Evolutionary conservation across 2,113 vertebrate genomes (phyloP).

Genomic region (Sapajus apella): DNA sequence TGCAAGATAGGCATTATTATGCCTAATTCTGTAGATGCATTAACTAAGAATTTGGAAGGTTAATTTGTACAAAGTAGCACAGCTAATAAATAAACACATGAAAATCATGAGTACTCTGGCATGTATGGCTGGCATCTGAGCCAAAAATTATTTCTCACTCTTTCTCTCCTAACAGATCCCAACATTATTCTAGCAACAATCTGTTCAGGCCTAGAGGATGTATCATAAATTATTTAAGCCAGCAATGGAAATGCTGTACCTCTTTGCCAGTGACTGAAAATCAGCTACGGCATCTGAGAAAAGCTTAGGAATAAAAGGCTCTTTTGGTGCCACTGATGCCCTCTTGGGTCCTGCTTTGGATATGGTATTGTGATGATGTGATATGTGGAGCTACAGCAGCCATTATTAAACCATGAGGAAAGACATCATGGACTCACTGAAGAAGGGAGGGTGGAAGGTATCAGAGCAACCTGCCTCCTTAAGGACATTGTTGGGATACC

Average conservation of each 20-base stretch:
- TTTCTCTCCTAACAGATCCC: not conserved
- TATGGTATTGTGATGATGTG: not conserved
- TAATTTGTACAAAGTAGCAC: constrained; percentile 24
- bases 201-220: not conserved
- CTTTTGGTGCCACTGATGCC: not conserved
- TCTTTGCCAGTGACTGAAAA: not conserved
- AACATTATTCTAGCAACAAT: not conserved
- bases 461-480: not conserved
- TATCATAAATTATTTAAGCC: not conserved
- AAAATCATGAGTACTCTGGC: not conserved
- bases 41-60: constrained; percentile 3
- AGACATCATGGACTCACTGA: not conserved
- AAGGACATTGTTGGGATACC: constrained; percentile 22
- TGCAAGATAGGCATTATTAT: not conserved
- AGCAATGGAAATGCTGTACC: not conserved
- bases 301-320: not conserved
- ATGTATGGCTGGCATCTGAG: not conserved
- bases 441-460: not conserved
- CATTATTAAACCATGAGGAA: constrained; percentile 2
- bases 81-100: constrained; percentile 8
- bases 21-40: not conserved
- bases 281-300: not conserved
- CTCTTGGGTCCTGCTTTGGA: not conserved
- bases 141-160: not conserved
- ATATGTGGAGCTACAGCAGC: not conserved